Evolutionary conservation across 2,888 invertebrate genomes (phyloP).

Genomic region (Halictus quadricinctus): DNA sequence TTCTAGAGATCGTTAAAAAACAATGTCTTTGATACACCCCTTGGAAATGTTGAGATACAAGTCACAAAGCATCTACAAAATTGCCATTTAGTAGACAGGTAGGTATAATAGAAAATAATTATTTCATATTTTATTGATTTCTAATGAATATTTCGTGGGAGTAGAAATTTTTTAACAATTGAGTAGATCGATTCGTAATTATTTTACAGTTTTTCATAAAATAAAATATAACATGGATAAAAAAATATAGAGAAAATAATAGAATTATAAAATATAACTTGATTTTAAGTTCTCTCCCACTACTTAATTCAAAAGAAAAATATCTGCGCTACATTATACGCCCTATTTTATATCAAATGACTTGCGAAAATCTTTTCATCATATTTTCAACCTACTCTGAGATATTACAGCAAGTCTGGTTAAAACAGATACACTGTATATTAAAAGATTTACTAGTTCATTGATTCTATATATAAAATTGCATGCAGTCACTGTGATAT

Average conservation of each 20-base stretch:
- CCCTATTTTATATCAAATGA: not conserved
- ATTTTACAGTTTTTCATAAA: not conserved
- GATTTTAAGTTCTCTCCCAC: not conserved
- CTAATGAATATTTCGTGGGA: not conserved
- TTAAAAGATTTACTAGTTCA: constrained; percentile 20
- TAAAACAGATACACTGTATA: not conserved
- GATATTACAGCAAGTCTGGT: not conserved
- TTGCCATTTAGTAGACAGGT: not conserved
- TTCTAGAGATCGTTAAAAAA: not conserved
- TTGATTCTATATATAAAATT: constrained; percentile 47
- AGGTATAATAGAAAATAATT: not conserved
- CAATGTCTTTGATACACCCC: not conserved
- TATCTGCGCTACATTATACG: not conserved
- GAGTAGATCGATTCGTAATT: not conserved
- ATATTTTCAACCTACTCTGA: not conserved
- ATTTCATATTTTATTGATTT: not conserved
- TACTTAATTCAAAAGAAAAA: not conserved
- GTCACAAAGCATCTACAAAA: not conserved
- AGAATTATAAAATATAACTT: not conserved
- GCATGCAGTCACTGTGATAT: constrained; percentile 70
- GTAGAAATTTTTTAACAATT: not conserved
- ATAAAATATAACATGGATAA: not conserved
- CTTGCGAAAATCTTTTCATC: not conserved
- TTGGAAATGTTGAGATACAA: not conserved
- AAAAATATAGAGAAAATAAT: not conserved